phyloP scores from a whole-genome alignment of 64 coral and sea anemone species.

The Montipora sp. region DNA sequence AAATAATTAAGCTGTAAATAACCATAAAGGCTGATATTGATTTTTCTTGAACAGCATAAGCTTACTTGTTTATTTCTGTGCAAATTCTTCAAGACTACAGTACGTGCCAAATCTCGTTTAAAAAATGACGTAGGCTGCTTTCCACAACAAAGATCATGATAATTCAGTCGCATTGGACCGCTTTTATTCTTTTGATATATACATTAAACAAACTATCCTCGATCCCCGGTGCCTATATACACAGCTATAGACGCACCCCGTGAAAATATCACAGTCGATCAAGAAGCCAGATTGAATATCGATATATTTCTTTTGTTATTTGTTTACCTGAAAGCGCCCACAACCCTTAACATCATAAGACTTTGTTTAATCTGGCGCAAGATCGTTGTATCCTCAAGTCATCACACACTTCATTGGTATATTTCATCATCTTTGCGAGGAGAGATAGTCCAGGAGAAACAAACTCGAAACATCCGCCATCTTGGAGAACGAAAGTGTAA shows the following conservation, averaged over 20 bases:
- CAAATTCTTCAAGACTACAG: neutral
- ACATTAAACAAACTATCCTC: neutral
- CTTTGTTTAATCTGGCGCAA: neutral
- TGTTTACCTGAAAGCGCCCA: constrained; percentile 18
- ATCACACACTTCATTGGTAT: neutral
- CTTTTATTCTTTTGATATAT: neutral
- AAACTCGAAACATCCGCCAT: constrained; percentile 2
- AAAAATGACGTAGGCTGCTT: neutral
- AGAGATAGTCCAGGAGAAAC: neutral
- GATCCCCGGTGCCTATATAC: neutral
- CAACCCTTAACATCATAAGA: constrained; percentile 11
- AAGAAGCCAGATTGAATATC: neutral
- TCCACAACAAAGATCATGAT: neutral
- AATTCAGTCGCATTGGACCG: neutral
- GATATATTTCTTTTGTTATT: neutral
- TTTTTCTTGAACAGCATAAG: neutral
- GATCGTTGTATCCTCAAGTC: neutral
- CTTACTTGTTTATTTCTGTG: neutral
- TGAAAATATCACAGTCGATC: constrained; percentile 2
- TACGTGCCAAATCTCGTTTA: neutral
- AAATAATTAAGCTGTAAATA: no score
- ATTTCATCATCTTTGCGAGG: constrained; percentile 25
- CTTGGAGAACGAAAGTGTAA: neutral
- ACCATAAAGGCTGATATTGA: neutral
- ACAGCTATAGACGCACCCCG: neutral